Base-by-base conservation (phyloP, 2,113 vertebrate species). In the Clarias gariepinus region DNA sequence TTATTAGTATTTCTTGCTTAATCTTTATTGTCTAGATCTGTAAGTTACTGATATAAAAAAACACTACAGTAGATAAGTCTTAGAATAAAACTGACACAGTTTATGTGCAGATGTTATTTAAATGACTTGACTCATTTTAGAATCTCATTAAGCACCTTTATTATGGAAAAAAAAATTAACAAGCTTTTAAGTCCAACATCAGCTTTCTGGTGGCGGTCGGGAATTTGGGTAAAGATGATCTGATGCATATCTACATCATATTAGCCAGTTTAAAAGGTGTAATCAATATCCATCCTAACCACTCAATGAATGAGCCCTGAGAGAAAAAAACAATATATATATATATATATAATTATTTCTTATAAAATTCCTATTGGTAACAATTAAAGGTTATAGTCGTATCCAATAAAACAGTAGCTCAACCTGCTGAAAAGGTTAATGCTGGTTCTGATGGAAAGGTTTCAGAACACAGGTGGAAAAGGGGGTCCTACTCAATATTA, bases 221-320 rank as follows among this genome's bases (percentile, higher is more conserved):
- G 47, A 47, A 47, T 85, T 81, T 55, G n/a, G 55, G 55, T 83
- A 58, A 41, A 64, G 25, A 5, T 55, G 86, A 86, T 53, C 19
- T 55, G 81, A 86, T 86, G 64, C 83, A 87, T 79, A 85, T 71
- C 83, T 84, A 85, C 66, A 73, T 71, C 33, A 76, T 86, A 88
- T 90, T 86, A 36, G 33, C 33, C 61, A 79, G 73, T 86, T 83
- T 66, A 86, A 90, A 89, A 81, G 86, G 86, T 81, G 68, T 57
- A 88, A 86, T 90, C 89, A 86, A 90, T 90, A 89, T 84, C 82
- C 23, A 58, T 81, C 81, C 73, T 78, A 61, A 19, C 19, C 25
- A 88, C 84, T 86, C 81, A 88, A 86, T 86, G 55, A 87, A 66
- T 18, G 64, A 25, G 55, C 3, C 55, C 69, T 63, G n/a, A 78